Percentiles rank a stretch among this genome's conserved stretches.
Evolutionary conservation across 64 coral and sea anemone species (phyloP).

Genomic region (Dendrophyllia cribrosa): DNA sequence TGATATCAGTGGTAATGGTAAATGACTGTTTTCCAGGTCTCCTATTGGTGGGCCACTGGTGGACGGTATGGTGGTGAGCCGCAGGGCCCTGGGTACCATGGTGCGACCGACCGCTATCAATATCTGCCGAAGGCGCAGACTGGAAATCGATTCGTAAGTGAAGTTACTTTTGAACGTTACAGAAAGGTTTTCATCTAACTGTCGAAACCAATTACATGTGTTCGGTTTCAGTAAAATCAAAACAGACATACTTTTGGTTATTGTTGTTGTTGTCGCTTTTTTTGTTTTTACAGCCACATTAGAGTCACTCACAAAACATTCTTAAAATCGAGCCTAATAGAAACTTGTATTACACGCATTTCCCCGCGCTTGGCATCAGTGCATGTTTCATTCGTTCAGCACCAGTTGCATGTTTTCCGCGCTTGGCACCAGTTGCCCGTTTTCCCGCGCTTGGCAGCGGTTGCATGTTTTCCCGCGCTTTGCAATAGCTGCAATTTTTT

Average conservation of each 20-base stretch:
- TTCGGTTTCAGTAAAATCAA: no score
- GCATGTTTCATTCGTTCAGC: no score
- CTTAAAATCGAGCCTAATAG: no score
- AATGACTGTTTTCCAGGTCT: slow-evolving; percentile 54
- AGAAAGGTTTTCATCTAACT: background rate
- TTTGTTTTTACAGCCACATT: no score
- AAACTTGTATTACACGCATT: no score
- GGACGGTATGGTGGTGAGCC: slow-evolving; percentile 98
- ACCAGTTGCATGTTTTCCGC: no score
- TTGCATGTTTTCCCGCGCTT: background rate
- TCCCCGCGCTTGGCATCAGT: no score
- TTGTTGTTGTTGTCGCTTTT: no score
- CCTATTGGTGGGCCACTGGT: slow-evolving; percentile 95
- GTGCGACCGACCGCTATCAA: slow-evolving; percentile 95
- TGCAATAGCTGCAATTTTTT: background rate
- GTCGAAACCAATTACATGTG: background rate
- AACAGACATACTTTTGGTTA: no score
- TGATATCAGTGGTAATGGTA: background rate
- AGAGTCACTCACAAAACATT: no score
- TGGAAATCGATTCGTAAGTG: slow-evolving; percentile 99
- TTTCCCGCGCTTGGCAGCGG: no score
- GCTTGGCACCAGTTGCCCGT: no score
- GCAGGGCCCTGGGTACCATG: slow-evolving; percentile 92
- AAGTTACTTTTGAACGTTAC: background rate
- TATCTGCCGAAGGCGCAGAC: slow-evolving; percentile 85